A percentile compares a stretch with the other conserved stretches of the same genome.
Conservation (phyloP, 2,888 invertebrate genomes). For the Cacoxenus indagator region DNA sequence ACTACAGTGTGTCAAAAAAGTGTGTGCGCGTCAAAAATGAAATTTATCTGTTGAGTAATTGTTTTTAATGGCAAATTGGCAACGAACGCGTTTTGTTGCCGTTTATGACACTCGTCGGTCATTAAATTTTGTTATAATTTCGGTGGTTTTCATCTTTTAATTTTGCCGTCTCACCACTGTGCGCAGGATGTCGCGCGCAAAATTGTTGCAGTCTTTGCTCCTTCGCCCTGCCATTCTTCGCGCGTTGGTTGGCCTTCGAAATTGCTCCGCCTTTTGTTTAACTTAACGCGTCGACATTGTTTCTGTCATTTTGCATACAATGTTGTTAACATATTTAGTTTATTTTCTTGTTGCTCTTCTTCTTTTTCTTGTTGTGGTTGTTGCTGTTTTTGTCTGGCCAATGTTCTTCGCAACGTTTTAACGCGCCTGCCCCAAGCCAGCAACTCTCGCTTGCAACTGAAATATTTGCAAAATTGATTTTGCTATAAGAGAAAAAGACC, state of each 20-base stretch:
- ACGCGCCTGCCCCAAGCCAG: not conserved
- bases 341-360: not conserved
- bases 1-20: slow-evolving; percentile 30
- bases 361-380: not conserved
- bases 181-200: not conserved
- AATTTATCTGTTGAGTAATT: slow-evolving; percentile 15
- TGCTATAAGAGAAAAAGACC: not conserved
- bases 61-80: slow-evolving; percentile 38
- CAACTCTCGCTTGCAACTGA: not conserved
- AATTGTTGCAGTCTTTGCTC: slow-evolving; percentile 34
- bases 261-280: slow-evolving; percentile 43
- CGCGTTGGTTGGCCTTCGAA: slow-evolving; percentile 3
- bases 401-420: not conserved
- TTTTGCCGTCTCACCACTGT: not conserved
- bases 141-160: not conserved
- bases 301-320: slow-evolving; percentile 48
- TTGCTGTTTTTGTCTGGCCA: not conserved
- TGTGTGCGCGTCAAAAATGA: slow-evolving; percentile 27
- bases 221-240: slow-evolving; percentile 43
- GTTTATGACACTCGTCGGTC: slow-evolving; percentile 26
- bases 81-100: slow-evolving; percentile 35
- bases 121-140: slow-evolving; percentile 23
- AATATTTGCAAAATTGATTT: slow-evolving; percentile 8
- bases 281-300: slow-evolving; percentile 38
- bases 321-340: slow-evolving; percentile 42